Evolutionary conservation across 1,140 invertebrate genomes (phyloP).

Genomic region (Pseudomyrmex pallidus): DNA sequence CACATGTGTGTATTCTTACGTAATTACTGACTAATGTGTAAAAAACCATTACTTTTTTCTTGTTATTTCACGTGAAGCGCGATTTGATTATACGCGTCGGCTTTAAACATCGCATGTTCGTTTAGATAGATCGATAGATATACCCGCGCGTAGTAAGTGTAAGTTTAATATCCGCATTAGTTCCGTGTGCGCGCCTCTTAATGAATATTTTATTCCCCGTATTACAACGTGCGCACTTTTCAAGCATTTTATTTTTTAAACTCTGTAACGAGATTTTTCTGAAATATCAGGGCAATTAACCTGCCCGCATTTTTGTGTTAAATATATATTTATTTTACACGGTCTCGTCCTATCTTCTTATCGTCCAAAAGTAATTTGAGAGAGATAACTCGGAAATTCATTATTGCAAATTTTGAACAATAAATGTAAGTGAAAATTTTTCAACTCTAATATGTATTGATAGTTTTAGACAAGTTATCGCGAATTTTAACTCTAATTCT

Average conservation of each 20-base stretch:
- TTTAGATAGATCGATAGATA: slow-evolving; percentile 37
- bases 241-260: slow-evolving; percentile 25
- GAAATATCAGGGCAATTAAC: neutral
- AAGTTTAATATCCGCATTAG: slow-evolving; percentile 25
- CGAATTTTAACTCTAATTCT: no score
- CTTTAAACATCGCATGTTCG: slow-evolving; percentile 33
- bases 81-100: slow-evolving; percentile 23
- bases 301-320: neutral
- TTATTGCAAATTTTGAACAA: no score
- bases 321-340: neutral
- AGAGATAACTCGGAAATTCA: no score
- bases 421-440: no score
- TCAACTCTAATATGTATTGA: no score
- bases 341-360: no score
- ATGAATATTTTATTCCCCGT: slow-evolving; percentile 9
- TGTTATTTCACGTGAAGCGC: slow-evolving; percentile 21
- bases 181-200: neutral
- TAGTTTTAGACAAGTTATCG: no score
- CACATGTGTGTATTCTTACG: neutral
- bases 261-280: neutral
- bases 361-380: no score
- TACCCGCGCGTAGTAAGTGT: no score
- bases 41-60: slow-evolving; percentile 6
- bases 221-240: neutral
- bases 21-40: slow-evolving; percentile 20